Percentiles rank a stretch among this genome's conserved stretches.
Evolutionary conservation across 2,113 vertebrate genomes (phyloP).

Genomic region (Tenrec ecaudatus): DNA sequence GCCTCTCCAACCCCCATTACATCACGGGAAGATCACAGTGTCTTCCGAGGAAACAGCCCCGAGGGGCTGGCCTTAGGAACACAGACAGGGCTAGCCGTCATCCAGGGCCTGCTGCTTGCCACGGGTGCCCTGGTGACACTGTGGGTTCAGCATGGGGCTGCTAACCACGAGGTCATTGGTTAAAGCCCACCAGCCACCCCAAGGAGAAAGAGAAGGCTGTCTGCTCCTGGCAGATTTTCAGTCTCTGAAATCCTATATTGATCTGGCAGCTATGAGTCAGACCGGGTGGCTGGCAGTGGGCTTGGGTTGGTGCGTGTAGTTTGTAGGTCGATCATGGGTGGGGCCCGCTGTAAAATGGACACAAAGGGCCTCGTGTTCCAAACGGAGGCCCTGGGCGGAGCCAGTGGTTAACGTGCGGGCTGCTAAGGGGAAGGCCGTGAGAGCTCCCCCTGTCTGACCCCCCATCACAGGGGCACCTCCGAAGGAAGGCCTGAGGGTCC

Average conservation of each 20-base stretch:
- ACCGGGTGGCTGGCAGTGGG: no score
- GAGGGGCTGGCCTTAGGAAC: not conserved
- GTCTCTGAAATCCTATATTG: no score
- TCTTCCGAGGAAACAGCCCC: not conserved
- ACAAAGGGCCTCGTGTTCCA: not conserved
- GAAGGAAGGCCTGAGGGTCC: not conserved
- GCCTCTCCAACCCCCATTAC: not conserved
- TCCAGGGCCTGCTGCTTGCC: no score
- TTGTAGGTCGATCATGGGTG: no score
- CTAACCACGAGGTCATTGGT: no score
- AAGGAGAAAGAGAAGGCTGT: no score
- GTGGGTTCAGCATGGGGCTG: no score
- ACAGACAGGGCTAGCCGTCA: not conserved
- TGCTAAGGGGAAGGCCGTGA: not conserved
- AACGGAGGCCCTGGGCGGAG: not conserved
- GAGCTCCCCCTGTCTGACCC: no score
- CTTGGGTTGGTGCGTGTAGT: accelerated
- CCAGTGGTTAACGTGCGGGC: not conserved
- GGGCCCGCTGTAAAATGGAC: not conserved
- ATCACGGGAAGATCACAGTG: constrained; percentile 21
- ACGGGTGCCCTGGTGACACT: no score
- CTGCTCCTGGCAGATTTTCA: no score
- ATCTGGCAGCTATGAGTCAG: no score
- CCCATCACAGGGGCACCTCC: not conserved
- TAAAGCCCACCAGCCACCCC: no score